A percentile compares a stretch with the other conserved stretches of the same genome.
Evolutionary conservation across 35 echinoderm and acorn worm species (phyloP).

Genomic region (Holothuria glaberrima): DNA sequence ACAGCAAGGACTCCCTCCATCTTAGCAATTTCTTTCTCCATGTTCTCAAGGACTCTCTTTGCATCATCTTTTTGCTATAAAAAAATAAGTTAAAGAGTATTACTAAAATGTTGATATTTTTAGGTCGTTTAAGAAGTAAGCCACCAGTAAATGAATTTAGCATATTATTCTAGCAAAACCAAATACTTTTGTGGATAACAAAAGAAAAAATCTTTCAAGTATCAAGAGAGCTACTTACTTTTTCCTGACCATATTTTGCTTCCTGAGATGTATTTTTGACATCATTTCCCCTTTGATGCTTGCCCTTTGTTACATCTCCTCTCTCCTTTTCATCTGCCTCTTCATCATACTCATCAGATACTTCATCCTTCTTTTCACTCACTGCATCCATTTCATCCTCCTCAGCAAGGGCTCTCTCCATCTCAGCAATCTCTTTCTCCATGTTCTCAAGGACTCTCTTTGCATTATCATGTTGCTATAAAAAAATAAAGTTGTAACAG

Average conservation of each 20-base stretch:
- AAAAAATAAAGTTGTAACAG: background rate
- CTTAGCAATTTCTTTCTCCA: conserved; percentile 72
- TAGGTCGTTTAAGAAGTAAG: no score
- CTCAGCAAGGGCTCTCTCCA: conserved; percentile 61
- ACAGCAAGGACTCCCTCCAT: conserved; percentile 59
- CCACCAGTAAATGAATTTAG: no score
- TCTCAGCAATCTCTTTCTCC: conserved; percentile 70
- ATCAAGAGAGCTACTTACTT: no score
- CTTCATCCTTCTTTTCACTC: background rate
- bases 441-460: conserved; percentile 69
- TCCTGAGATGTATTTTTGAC: no score
- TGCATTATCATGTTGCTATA: conserved; percentile 82
- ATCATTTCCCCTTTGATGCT: no score
- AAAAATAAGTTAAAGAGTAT: background rate
- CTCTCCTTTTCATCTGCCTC: background rate
- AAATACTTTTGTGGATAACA: no score
- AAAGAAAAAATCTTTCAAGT: no score
- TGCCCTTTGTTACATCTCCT: no score
- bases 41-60: conserved; percentile 63
- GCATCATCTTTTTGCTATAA: conserved; percentile 80
- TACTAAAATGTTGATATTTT: no score
- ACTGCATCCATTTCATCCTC: background rate
- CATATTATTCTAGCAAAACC: no score
- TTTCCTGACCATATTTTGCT: no score
- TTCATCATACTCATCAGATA: background rate